Evolutionary conservation across 2,797 vertebrate genomes (phyloP).

Genomic region (Microctenopoma stevenorrisi): DNA sequence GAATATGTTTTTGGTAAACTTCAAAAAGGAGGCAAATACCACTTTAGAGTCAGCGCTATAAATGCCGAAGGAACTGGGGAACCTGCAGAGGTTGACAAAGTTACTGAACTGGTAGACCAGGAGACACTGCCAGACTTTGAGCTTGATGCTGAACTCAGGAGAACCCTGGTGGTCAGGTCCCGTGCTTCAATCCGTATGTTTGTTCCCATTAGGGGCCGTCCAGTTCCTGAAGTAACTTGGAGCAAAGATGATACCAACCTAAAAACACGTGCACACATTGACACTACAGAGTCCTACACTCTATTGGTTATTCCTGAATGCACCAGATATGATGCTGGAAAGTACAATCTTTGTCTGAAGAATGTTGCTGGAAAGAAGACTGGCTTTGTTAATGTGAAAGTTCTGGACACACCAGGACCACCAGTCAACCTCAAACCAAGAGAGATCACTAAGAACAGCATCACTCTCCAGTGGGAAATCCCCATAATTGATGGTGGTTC

Average conservation of each 20-base stretch:
- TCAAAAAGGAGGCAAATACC: constrained; percentile 93
- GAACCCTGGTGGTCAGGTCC: constrained; percentile 94
- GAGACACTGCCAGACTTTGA: constrained; percentile 95
- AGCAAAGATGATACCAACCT: constrained; percentile 92
- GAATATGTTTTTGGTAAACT: constrained; percentile 94
- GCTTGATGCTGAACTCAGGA: constrained; percentile 96
- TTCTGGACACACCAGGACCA: constrained; percentile 96
- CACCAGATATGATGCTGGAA: constrained; percentile 96
- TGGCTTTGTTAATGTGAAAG: constrained; percentile 96
- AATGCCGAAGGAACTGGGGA: constrained; percentile 94
- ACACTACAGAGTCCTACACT: constrained; percentile 96
- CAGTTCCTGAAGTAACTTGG: constrained; percentile 95
- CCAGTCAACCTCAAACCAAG: constrained; percentile 94
- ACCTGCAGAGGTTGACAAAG: constrained; percentile 90
- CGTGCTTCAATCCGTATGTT: constrained; percentile 96
- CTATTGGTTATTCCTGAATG: constrained; percentile 96
- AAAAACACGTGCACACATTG: constrained; percentile 93
- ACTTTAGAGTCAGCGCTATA: constrained; percentile 93
- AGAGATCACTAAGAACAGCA: constrained; percentile 94
- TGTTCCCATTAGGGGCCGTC: constrained; percentile 95
- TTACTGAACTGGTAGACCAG: constrained; percentile 91
- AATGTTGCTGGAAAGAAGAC: constrained; percentile 97
- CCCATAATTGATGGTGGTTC: constrained; percentile 98
- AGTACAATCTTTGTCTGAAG: constrained; percentile 95
- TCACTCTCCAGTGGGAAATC: constrained; percentile 98